Base-by-base conservation (phyloP, 2,113 vertebrate species). In the Podiceps cristatus region DNA sequence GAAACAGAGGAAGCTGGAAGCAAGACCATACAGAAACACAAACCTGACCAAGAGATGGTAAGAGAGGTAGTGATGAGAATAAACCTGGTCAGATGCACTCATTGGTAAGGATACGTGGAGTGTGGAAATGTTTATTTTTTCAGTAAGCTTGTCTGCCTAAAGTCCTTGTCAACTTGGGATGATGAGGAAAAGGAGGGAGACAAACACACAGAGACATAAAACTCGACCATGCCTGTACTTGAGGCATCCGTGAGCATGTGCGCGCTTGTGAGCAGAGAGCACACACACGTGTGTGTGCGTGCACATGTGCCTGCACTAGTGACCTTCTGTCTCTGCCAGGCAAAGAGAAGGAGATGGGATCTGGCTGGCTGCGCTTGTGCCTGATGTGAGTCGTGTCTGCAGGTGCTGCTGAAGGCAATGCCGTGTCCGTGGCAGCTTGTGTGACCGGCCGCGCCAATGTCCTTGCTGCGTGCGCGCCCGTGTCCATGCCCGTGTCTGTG, bases 171-270 rank as follows among this genome's bases (percentile, higher is more conserved):
- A 86, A 14, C 28, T 68, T 40, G 18, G 10, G 4, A 40, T 33
- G 6, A 40, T 47, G 18, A 63, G 16, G 25, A 58, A 37, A 58
- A 12, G 15, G 37, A 88, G 9, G 3, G 5, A 4, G 27, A 27
- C 17, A 69, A 82, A 44, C 27, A 63, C 25, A 55, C 25, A 82
- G 16, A 68, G 29, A 27, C 29, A 31, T n/a, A 44, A 86, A 72
- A 73, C 10, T 7, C 52, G 53, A 37, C 18, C 5, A 7, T 35
- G 28, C 14, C 8, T 56, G 13, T 50, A 31, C 20, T 25, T 2
- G 2, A 33, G 72, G 7, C 42, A 35, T 5, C 17, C 17, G 31
- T 0, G 0, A n/a, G 10, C 7, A 10, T 16, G n/a, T 45, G 31
- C 23, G 31, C n/a, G 27, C n/a, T 33, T 59, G 4, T 28, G 31